A percentile compares a stretch with the other conserved stretches of the same genome.
Conservation (phyloP, 2,888 invertebrate species). For the Epsilonema sp. region DNA sequence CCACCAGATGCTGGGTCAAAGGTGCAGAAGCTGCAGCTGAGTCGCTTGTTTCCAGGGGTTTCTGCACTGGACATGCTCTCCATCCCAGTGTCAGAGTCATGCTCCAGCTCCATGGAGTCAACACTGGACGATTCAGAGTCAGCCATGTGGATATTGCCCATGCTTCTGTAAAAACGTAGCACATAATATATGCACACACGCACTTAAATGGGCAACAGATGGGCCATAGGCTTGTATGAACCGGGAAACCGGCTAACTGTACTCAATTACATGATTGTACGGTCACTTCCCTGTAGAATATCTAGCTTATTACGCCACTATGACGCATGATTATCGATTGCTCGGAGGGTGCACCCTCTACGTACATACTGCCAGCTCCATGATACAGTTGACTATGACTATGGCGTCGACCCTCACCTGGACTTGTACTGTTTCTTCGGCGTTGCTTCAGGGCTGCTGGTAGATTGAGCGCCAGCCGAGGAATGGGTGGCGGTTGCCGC, state of each 20-base stretch:
- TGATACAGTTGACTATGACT: too few species aligned
- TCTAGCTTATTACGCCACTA: too few species aligned
- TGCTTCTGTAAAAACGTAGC: background rate
- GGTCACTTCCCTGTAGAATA: too few species aligned
- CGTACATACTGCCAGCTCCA: too few species aligned
- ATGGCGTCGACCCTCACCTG: too few species aligned
- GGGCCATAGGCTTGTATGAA: too few species aligned
- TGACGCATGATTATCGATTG: too few species aligned
- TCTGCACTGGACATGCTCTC: constrained; percentile 46
- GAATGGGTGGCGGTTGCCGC: too few species aligned
- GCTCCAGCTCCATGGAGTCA: constrained; percentile 67
- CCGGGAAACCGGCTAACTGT: too few species aligned
- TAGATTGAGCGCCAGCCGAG: background rate
- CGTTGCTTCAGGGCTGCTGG: background rate
- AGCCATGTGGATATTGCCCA: constrained; percentile 26
- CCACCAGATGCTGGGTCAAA: constrained; percentile 10
- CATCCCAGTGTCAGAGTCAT: constrained; percentile 87
- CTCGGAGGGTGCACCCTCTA: too few species aligned
- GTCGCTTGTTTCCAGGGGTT: constrained; percentile 45
- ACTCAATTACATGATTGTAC: too few species aligned
- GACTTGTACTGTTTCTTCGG: background rate
- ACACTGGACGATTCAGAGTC: constrained; percentile 72
- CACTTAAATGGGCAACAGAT: too few species aligned
- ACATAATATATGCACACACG: background rate
- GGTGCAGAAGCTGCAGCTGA: constrained; percentile 41